Percentiles rank a stretch among this genome's conserved stretches.
phyloP scores from a whole-genome alignment of 2,888 invertebrate genomes.

The Eutolmus rufibarbis region DNA sequence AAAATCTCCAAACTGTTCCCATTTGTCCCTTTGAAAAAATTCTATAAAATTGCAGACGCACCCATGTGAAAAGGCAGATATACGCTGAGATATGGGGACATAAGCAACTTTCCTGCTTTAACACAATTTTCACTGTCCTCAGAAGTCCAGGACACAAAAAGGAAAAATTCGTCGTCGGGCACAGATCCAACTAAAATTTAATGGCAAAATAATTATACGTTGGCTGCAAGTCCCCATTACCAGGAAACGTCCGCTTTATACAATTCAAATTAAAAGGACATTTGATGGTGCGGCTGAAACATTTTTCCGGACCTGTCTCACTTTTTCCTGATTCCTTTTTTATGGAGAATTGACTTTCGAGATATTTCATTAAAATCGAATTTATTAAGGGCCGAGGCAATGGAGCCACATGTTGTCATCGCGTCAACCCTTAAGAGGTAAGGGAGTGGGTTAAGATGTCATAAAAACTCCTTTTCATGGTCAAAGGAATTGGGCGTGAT shows the following conservation, averaged over 20 bases:
- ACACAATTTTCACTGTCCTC: not conserved
- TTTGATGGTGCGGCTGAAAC: constrained; percentile 33
- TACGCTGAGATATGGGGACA: not conserved
- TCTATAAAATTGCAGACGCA: not conserved
- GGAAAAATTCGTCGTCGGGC: not conserved
- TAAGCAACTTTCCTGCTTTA: not conserved
- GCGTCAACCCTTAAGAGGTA: not conserved
- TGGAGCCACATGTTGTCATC: constrained; percentile 9
- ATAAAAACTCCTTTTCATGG: constrained; percentile 22
- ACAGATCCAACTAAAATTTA: constrained; percentile 7
- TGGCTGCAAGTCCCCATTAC: not conserved
- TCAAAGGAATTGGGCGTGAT: not conserved
- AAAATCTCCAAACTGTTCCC: not conserved
- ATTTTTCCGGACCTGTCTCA: constrained; percentile 2
- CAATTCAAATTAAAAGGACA: constrained; percentile 46
- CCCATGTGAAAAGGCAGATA: not conserved
- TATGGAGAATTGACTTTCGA: constrained; percentile 27
- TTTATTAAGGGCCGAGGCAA: constrained; percentile 1
- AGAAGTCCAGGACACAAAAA: not conserved
- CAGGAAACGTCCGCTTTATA: constrained; percentile 22
- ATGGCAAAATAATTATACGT: constrained; percentile 24
- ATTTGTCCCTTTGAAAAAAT: not conserved
- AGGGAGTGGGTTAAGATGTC: constrained; percentile 8
- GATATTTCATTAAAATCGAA: constrained; percentile 46
- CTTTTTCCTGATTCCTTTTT: constrained; percentile 21